phyloP scores from a whole-genome alignment of 1,140 invertebrate species.

The Caenorhabditis brenneri region DNA sequence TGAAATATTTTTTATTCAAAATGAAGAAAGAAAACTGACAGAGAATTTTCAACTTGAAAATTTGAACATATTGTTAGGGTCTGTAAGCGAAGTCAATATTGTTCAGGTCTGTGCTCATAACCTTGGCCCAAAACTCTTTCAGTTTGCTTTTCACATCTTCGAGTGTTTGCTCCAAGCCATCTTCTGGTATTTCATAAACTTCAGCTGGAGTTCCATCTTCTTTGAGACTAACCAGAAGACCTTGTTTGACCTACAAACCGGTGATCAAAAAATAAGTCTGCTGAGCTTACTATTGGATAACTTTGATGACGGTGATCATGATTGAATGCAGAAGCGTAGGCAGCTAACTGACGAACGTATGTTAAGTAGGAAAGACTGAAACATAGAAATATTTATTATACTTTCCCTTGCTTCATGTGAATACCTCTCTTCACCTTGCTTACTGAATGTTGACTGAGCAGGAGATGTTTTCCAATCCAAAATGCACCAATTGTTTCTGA shows the following conservation, averaged over 20 bases:
- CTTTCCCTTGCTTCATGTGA: no score
- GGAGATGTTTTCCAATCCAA: conserved; percentile 22
- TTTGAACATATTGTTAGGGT: no score
- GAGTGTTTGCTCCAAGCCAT: not conserved
- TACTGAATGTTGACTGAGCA: not conserved
- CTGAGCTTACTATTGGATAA: not conserved
- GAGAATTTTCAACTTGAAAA: no score
- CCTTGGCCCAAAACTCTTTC: not conserved
- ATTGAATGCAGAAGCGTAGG: conserved; percentile 14
- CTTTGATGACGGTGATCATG: not conserved
- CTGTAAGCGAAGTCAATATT: conserved; percentile 12
- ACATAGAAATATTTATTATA: not conserved
- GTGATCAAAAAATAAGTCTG: not conserved
- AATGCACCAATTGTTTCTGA: not conserved
- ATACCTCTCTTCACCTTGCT: not conserved
- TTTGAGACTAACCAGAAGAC: not conserved
- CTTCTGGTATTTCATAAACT: conserved; percentile 2
- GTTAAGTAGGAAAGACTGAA: not conserved
- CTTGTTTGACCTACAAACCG: not conserved
- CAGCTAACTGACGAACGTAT: not conserved
- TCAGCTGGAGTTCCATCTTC: not conserved
- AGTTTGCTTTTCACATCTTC: not conserved
- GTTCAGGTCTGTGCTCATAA: not conserved
- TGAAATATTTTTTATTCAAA: not conserved
- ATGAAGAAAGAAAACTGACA: no score